phyloP scores from a whole-genome alignment of 1,140 invertebrate species.

The Drosophila burlai region DNA sequence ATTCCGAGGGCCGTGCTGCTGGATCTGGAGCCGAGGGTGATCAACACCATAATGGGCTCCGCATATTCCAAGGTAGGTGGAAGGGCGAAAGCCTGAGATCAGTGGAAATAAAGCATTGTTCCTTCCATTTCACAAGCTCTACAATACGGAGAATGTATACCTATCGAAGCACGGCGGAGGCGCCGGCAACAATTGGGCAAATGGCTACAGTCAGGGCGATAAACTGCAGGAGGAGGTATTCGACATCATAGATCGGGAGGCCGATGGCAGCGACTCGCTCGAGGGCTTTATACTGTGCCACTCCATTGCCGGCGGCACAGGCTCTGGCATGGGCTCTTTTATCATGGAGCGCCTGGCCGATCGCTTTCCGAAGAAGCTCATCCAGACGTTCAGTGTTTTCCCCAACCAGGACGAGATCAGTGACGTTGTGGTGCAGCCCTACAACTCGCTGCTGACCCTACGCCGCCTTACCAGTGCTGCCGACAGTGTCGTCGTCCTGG shows the following conservation, averaged over 20 bases:
- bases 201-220: slow-evolving; percentile 97
- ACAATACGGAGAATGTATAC: slow-evolving; percentile 99
- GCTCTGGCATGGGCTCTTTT: slow-evolving; percentile 99
- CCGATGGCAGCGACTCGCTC: slow-evolving; percentile 99
- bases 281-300: slow-evolving; percentile 99
- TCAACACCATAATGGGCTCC: slow-evolving; percentile 98
- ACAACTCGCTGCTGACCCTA: slow-evolving; percentile 98
- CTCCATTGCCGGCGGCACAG: slow-evolving; percentile 99
- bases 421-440: slow-evolving; percentile 99
- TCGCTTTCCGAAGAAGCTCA: slow-evolving; percentile 98
- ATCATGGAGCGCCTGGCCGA: slow-evolving; percentile 97
- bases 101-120: neutral
- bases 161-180: slow-evolving; percentile 99
- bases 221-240: slow-evolving; percentile 98
- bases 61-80: slow-evolving; percentile 93
- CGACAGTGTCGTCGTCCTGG: slow-evolving; percentile 98
- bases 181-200: slow-evolving; percentile 99
- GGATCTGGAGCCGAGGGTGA: slow-evolving; percentile 99
- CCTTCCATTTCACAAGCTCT: slow-evolving; percentile 88
- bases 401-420: slow-evolving; percentile 99
- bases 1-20: slow-evolving; percentile 98
- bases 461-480: slow-evolving; percentile 97
- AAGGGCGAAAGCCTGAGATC: neutral
- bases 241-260: slow-evolving; percentile 99
- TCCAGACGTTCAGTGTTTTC: slow-evolving; percentile 99